Conservation (phyloP, 2,888 invertebrate genomes). For the Gastrophysa polygoni region DNA sequence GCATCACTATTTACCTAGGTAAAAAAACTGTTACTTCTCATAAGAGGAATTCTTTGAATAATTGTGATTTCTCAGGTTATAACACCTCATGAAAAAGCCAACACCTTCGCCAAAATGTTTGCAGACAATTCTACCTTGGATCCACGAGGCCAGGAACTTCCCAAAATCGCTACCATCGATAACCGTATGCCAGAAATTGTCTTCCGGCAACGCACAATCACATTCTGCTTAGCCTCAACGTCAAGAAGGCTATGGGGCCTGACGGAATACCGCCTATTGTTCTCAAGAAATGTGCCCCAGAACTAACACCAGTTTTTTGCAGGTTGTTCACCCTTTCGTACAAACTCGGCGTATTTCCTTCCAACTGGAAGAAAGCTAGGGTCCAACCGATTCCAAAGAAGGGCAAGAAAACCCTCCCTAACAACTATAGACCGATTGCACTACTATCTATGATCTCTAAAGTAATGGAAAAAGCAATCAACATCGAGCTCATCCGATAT, state of each 20-base stretch:
- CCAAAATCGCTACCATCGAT: not conserved
- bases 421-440: constrained; percentile 2
- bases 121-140: constrained; percentile 5
- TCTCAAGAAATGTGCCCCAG: constrained; percentile 2
- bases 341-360: not conserved
- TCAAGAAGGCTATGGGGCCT: not conserved
- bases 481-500: constrained; percentile 1
- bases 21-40: too few species aligned
- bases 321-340: not conserved
- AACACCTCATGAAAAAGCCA: too few species aligned
- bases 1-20: too few species aligned
- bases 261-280: constrained; percentile 1
- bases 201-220: not conserved
- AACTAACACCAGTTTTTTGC: not conserved
- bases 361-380: not conserved
- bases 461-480: not conserved
- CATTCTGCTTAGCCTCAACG: not conserved
- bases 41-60: too few species aligned
- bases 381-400: not conserved
- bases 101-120: not conserved
- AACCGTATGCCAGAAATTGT: not conserved
- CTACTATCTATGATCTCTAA: not conserved
- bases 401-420: not conserved
- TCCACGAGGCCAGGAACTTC: not conserved
- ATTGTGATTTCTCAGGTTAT: too few species aligned